Conservation (phyloP, 30 jellyfish, hydroid and myxozoan species). For the Turritopsis dohrnii region DNA sequence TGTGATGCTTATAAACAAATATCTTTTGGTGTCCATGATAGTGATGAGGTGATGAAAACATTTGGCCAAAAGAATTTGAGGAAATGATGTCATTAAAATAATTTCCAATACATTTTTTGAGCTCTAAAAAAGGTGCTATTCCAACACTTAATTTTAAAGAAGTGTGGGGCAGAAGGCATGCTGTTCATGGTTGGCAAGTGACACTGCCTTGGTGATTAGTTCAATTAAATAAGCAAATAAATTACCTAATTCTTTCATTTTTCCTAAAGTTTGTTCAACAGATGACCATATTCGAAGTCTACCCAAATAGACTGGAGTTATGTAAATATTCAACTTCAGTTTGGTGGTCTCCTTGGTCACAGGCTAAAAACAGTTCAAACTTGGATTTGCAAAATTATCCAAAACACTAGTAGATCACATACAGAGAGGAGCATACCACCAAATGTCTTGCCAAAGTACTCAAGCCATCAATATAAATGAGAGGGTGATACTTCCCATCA, state of each 20-base stretch:
- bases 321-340: conserved; percentile 45
- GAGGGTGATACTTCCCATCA: conserved; percentile 76
- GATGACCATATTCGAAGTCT: conserved; percentile 87
- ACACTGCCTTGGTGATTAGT: background rate
- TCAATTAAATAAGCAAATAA: background rate
- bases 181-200: background rate
- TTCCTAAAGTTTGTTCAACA: conserved; percentile 65
- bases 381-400: background rate
- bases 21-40: background rate
- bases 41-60: background rate
- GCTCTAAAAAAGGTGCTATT: no score
- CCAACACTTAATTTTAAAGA: no score
- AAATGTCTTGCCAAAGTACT: conserved; percentile 57
- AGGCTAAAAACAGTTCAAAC: conserved; percentile 40
- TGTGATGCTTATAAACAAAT: no score
- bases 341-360: conserved; percentile 43
- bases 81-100: no score
- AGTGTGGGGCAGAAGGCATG: no score
- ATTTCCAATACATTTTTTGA: no score
- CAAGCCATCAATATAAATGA: conserved; percentile 55
- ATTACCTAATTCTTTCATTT: conserved; percentile 76
- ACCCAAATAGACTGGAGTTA: conserved; percentile 89
- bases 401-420: background rate
- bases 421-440: conserved; percentile 38
- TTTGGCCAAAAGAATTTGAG: background rate